A percentile compares a stretch with the other conserved stretches of the same genome.
Conservation (phyloP, 2,888 invertebrate genomes). For the Mimumesa dahlbomi region DNA sequence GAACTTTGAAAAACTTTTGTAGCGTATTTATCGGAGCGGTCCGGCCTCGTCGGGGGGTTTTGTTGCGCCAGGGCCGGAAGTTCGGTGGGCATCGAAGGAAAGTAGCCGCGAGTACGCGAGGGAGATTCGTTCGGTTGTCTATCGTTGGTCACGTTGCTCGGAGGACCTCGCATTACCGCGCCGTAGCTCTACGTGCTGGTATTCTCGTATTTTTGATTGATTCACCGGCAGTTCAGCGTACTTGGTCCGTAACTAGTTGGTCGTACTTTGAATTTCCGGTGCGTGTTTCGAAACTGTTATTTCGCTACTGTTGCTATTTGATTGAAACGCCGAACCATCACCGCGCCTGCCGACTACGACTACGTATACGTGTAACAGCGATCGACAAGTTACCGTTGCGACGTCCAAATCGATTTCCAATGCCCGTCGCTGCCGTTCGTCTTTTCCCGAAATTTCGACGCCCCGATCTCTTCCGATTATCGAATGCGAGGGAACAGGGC, state of each 20-base stretch:
- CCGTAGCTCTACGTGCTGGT: constrained; percentile 21
- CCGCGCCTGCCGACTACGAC: constrained; percentile 17
- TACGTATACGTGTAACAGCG: no score
- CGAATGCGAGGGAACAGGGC: no score
- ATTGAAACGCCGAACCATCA: constrained; percentile 45
- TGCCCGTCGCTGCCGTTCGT: no score
- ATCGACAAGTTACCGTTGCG: no score
- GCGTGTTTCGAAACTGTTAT: constrained; percentile 43
- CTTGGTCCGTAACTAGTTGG: constrained; percentile 68
- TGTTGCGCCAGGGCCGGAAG: constrained; percentile 22
- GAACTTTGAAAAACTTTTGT: constrained; percentile 57
- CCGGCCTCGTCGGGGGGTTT: constrained; percentile 32
- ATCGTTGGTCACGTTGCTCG: no score
- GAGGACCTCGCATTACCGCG: constrained; percentile 41
- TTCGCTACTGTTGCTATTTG: constrained; percentile 54
- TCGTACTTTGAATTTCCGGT: constrained; percentile 65
- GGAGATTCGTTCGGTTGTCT: no score
- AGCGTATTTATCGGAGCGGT: constrained; percentile 48
- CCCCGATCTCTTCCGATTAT: not conserved
- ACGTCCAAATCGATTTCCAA: no score
- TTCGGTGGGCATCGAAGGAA: not conserved
- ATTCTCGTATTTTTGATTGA: constrained; percentile 23
- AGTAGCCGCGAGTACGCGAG: not conserved
- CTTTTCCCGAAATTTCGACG: no score
- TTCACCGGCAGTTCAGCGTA: constrained; percentile 64